These are phyloP conservation scores for Microtus montanus DNA, from an alignment of 2,113 vertebrate species.

Conservation along the genomic window DNA sequence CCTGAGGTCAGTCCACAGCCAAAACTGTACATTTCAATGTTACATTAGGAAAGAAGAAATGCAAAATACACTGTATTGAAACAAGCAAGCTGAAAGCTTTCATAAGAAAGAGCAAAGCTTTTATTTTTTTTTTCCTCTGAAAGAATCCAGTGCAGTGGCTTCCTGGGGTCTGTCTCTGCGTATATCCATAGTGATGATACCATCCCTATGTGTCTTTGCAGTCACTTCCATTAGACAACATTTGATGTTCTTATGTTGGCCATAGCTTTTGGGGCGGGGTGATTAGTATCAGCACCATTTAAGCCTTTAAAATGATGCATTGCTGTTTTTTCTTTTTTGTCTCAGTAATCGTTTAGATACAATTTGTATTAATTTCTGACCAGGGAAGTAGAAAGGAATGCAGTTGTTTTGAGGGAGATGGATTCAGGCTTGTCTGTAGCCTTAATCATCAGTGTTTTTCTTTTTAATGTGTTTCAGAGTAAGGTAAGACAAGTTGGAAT, in stretches of 20 bases:
- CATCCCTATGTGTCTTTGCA: not conserved
- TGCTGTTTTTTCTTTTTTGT: not conserved
- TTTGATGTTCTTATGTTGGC: not conserved
- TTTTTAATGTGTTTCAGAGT: conserved; percentile 35
- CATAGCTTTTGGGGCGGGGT: not conserved
- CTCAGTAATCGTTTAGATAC: not conserved
- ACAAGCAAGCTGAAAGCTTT: not conserved
- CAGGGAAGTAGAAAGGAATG: conserved; percentile 12
- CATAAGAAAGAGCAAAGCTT: not conserved
- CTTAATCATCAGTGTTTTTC: conserved; percentile 10
- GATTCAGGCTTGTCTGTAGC: not conserved
- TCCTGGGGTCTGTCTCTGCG: not conserved
- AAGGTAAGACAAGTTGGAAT: not conserved
- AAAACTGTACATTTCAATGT: not conserved
- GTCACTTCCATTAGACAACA: not conserved
- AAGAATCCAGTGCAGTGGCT: not conserved
- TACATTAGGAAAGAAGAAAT: not conserved
- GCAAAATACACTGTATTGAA: not conserved
- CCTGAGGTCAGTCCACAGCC: not conserved
- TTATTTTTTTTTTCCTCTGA: not conserved
- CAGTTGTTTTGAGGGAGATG: not conserved
- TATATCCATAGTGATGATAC: not conserved
- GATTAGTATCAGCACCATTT: not conserved
- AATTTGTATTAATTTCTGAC: not conserved
- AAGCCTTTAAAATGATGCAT: conserved; percentile 21